phyloP scores from a whole-genome alignment of 2,797 vertebrate species.

The Arrhamphus sclerolepis region DNA sequence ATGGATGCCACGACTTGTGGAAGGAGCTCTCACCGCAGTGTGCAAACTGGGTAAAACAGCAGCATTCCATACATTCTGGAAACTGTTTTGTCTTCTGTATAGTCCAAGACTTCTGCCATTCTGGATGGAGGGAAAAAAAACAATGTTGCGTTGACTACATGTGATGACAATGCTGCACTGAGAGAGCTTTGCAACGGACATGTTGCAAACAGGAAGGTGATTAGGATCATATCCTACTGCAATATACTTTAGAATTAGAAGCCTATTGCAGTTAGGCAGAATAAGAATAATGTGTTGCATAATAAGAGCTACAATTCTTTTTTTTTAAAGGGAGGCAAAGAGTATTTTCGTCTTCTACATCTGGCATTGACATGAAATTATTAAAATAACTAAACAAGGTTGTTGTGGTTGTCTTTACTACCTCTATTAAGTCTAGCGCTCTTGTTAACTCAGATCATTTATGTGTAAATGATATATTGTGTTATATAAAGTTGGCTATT shows the following conservation, averaged over 20 bases:
- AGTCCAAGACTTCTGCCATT: constrained; percentile 38
- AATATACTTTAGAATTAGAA: constrained; percentile 26
- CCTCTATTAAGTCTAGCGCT: constrained; percentile 37
- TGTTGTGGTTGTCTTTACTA: constrained; percentile 59
- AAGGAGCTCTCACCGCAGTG: constrained; percentile 48
- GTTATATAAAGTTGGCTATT: too few species aligned
- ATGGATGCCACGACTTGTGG: constrained; percentile 45
- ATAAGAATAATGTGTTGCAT: too few species aligned
- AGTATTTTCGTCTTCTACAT: constrained; percentile 55
- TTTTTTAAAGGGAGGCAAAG: neutral
- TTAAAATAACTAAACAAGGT: constrained; percentile 50
- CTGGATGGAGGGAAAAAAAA: constrained; percentile 39
- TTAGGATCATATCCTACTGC: neutral
- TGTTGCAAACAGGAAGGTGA: constrained; percentile 7
- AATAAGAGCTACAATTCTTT: too few species aligned
- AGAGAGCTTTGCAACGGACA: constrained; percentile 4
- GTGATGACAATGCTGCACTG: constrained; percentile 33
- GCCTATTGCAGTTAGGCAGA: neutral
- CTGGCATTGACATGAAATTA: constrained; percentile 75
- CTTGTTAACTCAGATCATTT: too few species aligned
- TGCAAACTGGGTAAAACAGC: constrained; percentile 37
- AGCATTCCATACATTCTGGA: constrained; percentile 73
- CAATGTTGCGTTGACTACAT: constrained; percentile 46
- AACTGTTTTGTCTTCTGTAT: constrained; percentile 68
- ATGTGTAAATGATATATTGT: too few species aligned